Evolutionary conservation across 1,140 invertebrate genomes (phyloP).

Genomic region (Orchestia grillus): DNA sequence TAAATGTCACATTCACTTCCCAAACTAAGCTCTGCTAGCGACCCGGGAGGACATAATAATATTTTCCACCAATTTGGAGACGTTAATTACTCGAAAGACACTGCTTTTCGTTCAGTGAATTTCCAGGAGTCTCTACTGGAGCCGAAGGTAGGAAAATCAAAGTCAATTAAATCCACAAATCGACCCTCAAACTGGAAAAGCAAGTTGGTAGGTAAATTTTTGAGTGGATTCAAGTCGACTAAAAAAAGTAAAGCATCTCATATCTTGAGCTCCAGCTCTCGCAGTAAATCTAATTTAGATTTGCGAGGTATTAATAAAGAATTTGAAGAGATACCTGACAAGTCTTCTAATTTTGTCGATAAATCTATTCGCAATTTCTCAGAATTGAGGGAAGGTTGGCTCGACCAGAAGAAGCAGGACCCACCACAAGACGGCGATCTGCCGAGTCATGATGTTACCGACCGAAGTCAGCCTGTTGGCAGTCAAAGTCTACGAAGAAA

Average conservation of each 20-base stretch:
- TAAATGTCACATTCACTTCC: neutral
- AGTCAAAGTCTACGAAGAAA: neutral
- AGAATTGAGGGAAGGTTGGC: neutral
- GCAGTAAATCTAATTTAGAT: conserved; percentile 18
- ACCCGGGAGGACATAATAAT: neutral
- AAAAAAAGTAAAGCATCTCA: neutral
- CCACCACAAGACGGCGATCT: neutral
- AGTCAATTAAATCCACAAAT: neutral
- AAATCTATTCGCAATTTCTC: neutral
- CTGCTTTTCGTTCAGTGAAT: neutral
- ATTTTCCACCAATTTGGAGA: conserved; percentile 11
- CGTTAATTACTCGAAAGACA: conserved; percentile 3
- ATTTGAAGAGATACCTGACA: neutral
- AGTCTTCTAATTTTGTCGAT: neutral
- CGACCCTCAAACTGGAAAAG: neutral
- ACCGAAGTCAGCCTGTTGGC: neutral
- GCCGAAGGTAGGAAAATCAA: neutral
- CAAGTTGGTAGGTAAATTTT: conserved; percentile 27
- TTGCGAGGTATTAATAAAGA: neutral
- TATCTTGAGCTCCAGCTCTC: neutral
- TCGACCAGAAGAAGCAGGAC: neutral
- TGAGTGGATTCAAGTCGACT: neutral
- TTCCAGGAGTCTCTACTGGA: neutral
- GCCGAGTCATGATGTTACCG: neutral
- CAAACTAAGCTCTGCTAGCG: neutral